phyloP scores from a whole-genome alignment of 2,113 vertebrate genomes.

The Petrocephalus zakoni region DNA sequence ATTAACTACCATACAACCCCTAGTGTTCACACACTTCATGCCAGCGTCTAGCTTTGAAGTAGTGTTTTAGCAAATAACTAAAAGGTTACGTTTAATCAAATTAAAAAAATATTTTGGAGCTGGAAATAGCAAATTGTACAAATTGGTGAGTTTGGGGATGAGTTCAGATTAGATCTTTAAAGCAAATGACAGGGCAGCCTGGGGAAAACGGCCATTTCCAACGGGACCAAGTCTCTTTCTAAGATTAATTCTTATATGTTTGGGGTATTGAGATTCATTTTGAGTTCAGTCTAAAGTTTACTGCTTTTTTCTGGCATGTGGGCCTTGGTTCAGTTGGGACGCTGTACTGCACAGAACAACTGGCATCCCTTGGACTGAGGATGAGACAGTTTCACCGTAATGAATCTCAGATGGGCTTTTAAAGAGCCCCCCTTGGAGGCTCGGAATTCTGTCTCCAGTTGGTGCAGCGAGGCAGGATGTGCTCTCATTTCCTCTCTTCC shows the following conservation, averaged over 20 bases:
- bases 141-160: background rate
- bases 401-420: conserved; percentile 14
- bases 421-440: background rate
- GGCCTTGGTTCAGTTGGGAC: background rate
- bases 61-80: too few relatives aligned
- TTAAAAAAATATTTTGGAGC: too few relatives aligned
- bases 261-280: background rate
- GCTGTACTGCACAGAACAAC: background rate
- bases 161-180: background rate
- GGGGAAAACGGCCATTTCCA: background rate
- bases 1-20: too few relatives aligned
- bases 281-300: background rate
- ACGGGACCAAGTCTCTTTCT: background rate
- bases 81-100: too few relatives aligned
- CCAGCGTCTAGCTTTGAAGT: too few relatives aligned
- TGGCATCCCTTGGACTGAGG: background rate
- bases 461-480: background rate
- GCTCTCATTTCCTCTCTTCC: background rate
- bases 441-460: background rate
- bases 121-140: background rate
- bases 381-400: conserved; percentile 5
- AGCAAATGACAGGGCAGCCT: background rate
- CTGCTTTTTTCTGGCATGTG: background rate
- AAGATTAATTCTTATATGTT: background rate
- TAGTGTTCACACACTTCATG: too few relatives aligned